Base-by-base conservation (phyloP, 1,140 invertebrate species). In the Berghia stephanieae region DNA sequence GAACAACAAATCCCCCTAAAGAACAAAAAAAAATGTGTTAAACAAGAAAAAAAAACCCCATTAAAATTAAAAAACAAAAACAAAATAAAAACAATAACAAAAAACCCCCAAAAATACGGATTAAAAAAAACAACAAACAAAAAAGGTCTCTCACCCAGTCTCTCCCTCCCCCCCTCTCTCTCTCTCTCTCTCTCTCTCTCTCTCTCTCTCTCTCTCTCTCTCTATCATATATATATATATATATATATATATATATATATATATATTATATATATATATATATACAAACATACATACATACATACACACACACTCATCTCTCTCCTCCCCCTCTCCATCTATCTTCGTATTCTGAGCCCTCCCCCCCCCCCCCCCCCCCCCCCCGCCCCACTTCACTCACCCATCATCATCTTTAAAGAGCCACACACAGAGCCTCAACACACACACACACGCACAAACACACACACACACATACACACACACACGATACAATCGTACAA, bases 401-500 rank as follows among this genome's bases (percentile, higher is more conserved):
- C 31, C n/a, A n/a, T n/a, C n/a, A n/a, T n/a, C n/a, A n/a, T n/a
- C 8, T 31, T 31, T 57, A n/a, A 57, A 31, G 10, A 57, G 55
- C 24, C 6, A 21, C 21, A 31, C 8, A n/a, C 55, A n/a, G 34
- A 6, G 10, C 34, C 34, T 21, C 21, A 13, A 16, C 55, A n/a
- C 55, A n/a, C 55, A 8, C 55, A 6, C 34, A 1, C 55, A 13
- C 27, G 3, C 40, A 66, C 38, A 75, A 13, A 67, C 55, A 66
- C 73, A 66, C 57, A 75, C 57, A 49, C 57, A 75, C 49, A 71
- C 69, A 43, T 16, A 71, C 68, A 43, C 68, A 71, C 69, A 46
- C 69, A 42, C 43, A 46, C 18, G 2, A 4, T 31, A n/a, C n/a
- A n/a, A n/a, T n/a, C n/a, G n/a, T n/a, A n/a, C n/a, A n/a, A n/a